Evolutionary conservation across 2,113 vertebrate species (phyloP).

Genomic region (Cyprinus carpio): DNA sequence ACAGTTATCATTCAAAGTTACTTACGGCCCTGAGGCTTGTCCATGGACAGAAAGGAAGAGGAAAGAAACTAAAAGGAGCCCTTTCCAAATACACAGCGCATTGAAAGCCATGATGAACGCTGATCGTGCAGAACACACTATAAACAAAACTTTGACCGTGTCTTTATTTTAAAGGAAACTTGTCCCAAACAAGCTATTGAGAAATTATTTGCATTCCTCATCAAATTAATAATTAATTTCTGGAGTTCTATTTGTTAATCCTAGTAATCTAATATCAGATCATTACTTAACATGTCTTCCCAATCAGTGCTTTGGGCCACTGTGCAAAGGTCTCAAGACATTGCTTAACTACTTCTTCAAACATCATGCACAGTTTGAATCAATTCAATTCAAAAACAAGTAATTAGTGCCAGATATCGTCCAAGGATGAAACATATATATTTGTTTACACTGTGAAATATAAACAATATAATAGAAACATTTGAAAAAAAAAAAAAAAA

Average conservation of each 20-base stretch:
- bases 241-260: neutral
- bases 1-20: constrained; percentile 18
- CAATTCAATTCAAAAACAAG: neutral
- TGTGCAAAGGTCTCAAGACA: neutral
- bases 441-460: neutral
- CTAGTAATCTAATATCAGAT: neutral
- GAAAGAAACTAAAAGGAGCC: constrained; percentile 58
- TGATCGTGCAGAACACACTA: neutral
- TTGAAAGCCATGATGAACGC: constrained; percentile 60
- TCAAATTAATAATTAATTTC: constrained; percentile 42
- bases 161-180: neutral
- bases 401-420: neutral
- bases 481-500: no score
- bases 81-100: constrained; percentile 48
- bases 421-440: neutral
- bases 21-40: constrained; percentile 62
- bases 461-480: neutral
- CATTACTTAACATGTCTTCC: neutral
- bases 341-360: neutral
- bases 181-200: neutral
- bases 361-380: neutral
- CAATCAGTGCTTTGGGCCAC: neutral
- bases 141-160: neutral
- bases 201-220: neutral
- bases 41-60: constrained; percentile 45